phyloP scores from a whole-genome alignment of 2,797 vertebrate species.

The Nasua narica region DNA sequence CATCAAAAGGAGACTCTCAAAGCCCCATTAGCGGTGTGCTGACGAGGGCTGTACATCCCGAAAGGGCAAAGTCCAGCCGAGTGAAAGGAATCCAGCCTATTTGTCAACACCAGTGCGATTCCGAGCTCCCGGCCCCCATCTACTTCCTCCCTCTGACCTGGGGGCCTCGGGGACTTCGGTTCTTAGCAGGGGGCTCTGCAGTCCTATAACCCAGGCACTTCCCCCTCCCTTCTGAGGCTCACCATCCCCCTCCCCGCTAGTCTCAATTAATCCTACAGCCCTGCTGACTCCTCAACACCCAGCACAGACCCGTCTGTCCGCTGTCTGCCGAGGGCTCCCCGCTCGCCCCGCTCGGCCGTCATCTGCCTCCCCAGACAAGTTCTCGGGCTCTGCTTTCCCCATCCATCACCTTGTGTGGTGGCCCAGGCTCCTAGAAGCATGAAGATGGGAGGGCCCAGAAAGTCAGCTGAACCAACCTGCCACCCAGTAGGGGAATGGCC shows the following conservation, averaged over 20 bases:
- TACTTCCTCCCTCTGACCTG: background rate
- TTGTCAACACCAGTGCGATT: slow-evolving; percentile 55
- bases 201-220: background rate
- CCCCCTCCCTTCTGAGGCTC: background rate
- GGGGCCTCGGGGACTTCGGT: background rate
- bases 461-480: background rate
- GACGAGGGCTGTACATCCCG: slow-evolving; percentile 51
- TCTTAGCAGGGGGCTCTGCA: slow-evolving; percentile 35
- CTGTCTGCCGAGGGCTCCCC: background rate
- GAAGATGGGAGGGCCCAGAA: background rate
- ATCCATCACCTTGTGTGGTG: too few species aligned
- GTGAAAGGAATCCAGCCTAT: slow-evolving; percentile 70
- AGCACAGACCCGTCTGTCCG: fast-evolving
- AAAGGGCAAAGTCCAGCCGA: slow-evolving; percentile 70
- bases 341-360: background rate
- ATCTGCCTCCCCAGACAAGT: background rate
- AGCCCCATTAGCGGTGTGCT: slow-evolving; percentile 61
- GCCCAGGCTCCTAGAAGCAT: background rate
- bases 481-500: background rate
- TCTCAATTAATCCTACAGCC: background rate
- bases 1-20: slow-evolving; percentile 70
- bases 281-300: background rate
- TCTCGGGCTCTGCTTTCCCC: background rate
- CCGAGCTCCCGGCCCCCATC: background rate
- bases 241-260: background rate